These are phyloP conservation scores for Collichthys lucidus DNA, from an alignment of 2,113 vertebrate species.

Conservation along the genomic window DNA sequence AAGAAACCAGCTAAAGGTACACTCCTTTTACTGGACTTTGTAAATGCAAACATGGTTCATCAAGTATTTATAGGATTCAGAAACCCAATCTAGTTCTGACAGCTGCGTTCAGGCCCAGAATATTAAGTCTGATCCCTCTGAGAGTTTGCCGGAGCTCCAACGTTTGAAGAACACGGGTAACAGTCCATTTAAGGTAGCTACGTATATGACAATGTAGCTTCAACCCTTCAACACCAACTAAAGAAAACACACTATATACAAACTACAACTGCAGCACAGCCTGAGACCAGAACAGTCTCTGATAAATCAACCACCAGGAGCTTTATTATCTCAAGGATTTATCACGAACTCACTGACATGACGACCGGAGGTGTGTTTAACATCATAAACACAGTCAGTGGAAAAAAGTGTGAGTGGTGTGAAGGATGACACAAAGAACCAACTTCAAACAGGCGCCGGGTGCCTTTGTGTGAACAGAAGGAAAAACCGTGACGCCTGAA, in stretches of 20 bases:
- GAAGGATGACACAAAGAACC: neutral
- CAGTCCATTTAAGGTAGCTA: neutral
- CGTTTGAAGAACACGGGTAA: neutral
- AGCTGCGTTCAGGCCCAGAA: conserved; percentile 15
- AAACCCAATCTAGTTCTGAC: conserved; percentile 46
- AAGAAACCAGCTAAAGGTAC: conserved; percentile 25
- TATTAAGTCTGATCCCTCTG: conserved; percentile 27
- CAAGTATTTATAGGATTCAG: conserved; percentile 54
- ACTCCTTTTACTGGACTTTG: conserved; percentile 21
- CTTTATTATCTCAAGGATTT: no score
- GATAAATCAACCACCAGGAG: neutral
- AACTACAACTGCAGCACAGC: neutral
- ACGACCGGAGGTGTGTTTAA: neutral
- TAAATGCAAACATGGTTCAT: conserved; percentile 58
- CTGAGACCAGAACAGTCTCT: neutral
- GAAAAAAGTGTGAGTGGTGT: neutral
- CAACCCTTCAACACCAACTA: no score
- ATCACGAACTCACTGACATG: neutral
- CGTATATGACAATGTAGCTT: neutral
- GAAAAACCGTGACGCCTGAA: neutral
- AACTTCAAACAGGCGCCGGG: neutral
- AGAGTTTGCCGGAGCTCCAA: neutral
- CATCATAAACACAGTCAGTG: neutral
- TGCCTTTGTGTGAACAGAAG: neutral
- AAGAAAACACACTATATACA: neutral